Conservation (phyloP, 2,888 invertebrate genomes). For the Merodon equestris region DNA sequence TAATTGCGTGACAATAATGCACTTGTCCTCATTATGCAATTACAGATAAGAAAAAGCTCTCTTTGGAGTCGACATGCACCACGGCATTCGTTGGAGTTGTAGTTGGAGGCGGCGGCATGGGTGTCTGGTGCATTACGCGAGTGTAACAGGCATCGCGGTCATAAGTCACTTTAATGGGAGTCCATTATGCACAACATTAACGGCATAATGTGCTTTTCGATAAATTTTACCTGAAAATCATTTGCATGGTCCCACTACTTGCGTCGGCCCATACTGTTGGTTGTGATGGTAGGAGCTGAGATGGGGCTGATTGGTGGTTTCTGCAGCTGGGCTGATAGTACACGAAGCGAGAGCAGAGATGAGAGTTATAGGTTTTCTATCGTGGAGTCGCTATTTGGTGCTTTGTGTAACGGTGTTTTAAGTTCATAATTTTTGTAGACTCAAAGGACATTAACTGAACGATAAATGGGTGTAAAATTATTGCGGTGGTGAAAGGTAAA, state of each 20-base stretch:
- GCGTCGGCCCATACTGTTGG: no score
- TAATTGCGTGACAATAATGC: slow-evolving; percentile 66
- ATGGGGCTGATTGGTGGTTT: no score
- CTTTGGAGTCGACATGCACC: slow-evolving; percentile 24
- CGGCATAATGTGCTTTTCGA: slow-evolving; percentile 63
- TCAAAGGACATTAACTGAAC: not conserved
- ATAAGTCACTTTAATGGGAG: slow-evolving; percentile 67
- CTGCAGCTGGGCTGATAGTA: slow-evolving; percentile 7
- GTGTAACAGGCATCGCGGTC: slow-evolving; percentile 31
- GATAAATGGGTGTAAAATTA: not conserved
- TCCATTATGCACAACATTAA: slow-evolving; percentile 66
- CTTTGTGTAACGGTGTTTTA: not conserved
- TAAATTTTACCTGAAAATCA: slow-evolving; percentile 65
- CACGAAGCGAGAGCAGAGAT: slow-evolving; percentile 17
- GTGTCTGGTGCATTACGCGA: slow-evolving; percentile 36
- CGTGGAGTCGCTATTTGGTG: not conserved
- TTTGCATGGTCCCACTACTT: slow-evolving; percentile 40
- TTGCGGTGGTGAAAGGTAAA: no score
- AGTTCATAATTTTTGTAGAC: not conserved
- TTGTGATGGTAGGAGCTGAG: no score
- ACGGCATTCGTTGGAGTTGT: no score
- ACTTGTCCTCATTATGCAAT: slow-evolving; percentile 63
- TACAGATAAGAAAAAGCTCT: slow-evolving; percentile 62
- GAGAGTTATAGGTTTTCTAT: slow-evolving; percentile 34
- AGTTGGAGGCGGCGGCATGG: slow-evolving; percentile 15